phyloP scores from a whole-genome alignment of 2,888 invertebrate species.

The Leptopilina syphax region DNA sequence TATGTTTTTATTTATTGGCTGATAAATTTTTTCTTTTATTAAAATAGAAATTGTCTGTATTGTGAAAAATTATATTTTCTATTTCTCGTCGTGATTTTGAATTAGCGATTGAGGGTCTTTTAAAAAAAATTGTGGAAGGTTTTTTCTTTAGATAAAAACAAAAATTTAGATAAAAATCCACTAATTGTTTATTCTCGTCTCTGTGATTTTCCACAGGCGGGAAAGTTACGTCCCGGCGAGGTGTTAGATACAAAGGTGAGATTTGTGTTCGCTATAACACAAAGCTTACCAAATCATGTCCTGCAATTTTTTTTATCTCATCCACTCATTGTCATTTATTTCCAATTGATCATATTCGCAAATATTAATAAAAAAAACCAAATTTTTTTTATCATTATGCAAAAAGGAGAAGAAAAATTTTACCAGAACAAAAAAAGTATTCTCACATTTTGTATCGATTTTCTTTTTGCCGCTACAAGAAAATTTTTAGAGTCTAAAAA shows the following conservation, averaged over 20 bases:
- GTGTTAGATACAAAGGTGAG: constrained; percentile 87
- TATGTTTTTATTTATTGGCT: too few relatives aligned
- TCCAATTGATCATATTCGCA: constrained; percentile 2
- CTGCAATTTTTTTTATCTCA: constrained; percentile 52
- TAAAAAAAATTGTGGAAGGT: neutral
- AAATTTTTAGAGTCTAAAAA: too few relatives aligned
- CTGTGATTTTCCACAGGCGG: constrained; percentile 80
- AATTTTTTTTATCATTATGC: neutral
- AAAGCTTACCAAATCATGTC: constrained; percentile 76
- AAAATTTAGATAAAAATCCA: constrained; percentile 43
- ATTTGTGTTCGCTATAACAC: constrained; percentile 80
- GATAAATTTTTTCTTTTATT: neutral
- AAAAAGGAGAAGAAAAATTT: neutral
- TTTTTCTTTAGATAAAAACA: neutral
- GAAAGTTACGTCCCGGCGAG: constrained; percentile 88
- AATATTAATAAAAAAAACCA: neutral
- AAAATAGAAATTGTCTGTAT: neutral
- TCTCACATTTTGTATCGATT: neutral
- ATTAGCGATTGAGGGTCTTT: constrained; percentile 16
- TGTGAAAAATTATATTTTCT: neutral
- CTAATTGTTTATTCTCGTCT: constrained; percentile 51
- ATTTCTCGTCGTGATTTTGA: neutral
- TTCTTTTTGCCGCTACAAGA: too few relatives aligned
- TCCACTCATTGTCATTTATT: constrained; percentile 52
- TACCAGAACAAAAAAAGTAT: neutral